Base-by-base conservation (phyloP, 2,797 vertebrate species). In the Catostomus latipinnis region DNA sequence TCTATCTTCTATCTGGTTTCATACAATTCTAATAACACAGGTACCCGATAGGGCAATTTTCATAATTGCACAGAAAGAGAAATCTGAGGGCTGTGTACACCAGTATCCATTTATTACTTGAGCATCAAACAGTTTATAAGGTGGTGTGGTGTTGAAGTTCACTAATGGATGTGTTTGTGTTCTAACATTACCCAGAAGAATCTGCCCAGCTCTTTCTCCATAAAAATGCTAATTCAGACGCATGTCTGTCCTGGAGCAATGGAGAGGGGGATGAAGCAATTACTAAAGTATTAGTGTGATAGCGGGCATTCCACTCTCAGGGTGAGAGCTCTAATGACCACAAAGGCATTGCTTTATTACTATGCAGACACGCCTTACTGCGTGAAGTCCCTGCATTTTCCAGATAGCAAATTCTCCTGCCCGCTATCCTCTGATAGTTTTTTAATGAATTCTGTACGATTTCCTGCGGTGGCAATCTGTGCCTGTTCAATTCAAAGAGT, bases 221-320 rank as follows among this genome's bases (percentile, higher is more conserved):
- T 93, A 85, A 92, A 93, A 91, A 94, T 92, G 91, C 88, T 88
- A 93, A 93, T 92, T 13, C 58, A 79, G 85, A 88, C 82, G 81
- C 85, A 34, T 7, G 69, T 45, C 82, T 57, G 67, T 83, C 82
- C 87, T 74, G 14, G 66, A 81, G 85, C 79, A 13, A 73, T 82
- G 9, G 45, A 83, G 82, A 72, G 9, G 78, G 74, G 67, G 81
- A 82, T 81, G 79, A 88, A 77, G 88, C 83, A 82, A 91, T 92
- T 88, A 90, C 87, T 66, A 83, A 78, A 75, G 86, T 85, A 89
- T 91, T 87, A 88, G 85, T 74, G 62, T 14, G 83, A 85, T 86
- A 46, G 63, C 68, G 63, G 57, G 78, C 48, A 14, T 58, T 67
- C 12, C 54, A 11, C 79, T 80, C 72, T 78, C 80, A 43, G 81